Evolutionary conservation across 2,888 invertebrate species (phyloP).

Genomic region (Eilema caniola): DNA sequence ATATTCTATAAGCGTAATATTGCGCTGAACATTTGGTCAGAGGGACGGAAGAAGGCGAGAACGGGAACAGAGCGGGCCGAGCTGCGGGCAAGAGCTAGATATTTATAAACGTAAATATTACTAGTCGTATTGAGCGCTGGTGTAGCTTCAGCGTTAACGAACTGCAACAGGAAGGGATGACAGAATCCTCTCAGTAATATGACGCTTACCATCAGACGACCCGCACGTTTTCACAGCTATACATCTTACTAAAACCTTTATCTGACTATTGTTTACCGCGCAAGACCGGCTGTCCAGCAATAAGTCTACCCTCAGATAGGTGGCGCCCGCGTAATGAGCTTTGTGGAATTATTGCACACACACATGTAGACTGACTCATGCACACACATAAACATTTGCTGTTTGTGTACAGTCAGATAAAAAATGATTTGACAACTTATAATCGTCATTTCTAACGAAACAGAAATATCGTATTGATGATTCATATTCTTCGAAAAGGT

Average conservation of each 20-base stretch:
- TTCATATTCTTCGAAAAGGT: no score
- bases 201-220: not conserved
- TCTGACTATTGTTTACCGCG: conserved; percentile 25
- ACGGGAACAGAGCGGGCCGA: not conserved
- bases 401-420: not conserved
- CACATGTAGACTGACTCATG: not conserved
- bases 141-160: not conserved
- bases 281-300: conserved; percentile 35
- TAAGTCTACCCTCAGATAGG: conserved; percentile 39
- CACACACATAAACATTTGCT: not conserved
- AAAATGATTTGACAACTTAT: not conserved
- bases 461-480: no score
- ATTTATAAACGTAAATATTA: not conserved
- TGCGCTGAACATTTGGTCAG: no score
- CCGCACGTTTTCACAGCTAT: not conserved
- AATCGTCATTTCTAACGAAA: no score
- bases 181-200: not conserved
- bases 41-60: no score
- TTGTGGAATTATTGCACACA: conserved; percentile 42
- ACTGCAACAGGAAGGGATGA: no score
- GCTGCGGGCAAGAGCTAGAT: not conserved
- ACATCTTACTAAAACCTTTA: not conserved
- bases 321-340: conserved; percentile 44
- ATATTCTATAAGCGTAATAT: no score
- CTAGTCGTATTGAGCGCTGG: not conserved